phyloP scores from a whole-genome alignment of 2,113 vertebrate species.

The Erpornis zantholeuca region DNA sequence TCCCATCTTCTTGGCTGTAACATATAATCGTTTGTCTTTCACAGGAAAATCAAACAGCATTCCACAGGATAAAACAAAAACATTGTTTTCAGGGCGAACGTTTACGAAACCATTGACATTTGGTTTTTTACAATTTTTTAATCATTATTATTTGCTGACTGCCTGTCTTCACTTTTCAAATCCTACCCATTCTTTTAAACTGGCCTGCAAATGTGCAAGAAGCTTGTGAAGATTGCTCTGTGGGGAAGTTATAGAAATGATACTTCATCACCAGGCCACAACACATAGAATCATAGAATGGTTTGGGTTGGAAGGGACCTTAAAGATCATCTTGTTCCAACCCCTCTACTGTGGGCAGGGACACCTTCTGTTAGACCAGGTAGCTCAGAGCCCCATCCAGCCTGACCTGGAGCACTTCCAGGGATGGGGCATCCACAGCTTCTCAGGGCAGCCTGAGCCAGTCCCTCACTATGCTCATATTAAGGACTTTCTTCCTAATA shows the following conservation, averaged over 20 bases:
- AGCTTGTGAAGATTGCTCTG: background rate
- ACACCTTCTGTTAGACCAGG: background rate
- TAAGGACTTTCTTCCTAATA: background rate
- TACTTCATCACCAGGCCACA: background rate
- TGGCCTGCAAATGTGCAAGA: background rate
- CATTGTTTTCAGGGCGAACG: background rate
- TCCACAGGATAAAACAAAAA: background rate
- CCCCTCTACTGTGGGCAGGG: fast-evolving
- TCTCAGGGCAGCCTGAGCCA: background rate
- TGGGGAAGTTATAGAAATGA: background rate
- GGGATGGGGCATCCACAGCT: background rate
- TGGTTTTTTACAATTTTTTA: background rate
- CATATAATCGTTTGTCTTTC: background rate
- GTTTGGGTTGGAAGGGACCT: background rate
- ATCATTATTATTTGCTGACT: background rate
- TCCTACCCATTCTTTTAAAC: background rate
- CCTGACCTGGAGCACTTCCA: background rate
- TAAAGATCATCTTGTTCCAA: background rate
- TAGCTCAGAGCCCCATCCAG: background rate
- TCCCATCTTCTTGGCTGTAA: background rate
- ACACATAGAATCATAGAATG: background rate
- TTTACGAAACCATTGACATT: background rate
- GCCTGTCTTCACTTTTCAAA: background rate
- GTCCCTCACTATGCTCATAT: background rate
- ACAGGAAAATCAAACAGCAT: background rate